phyloP scores from a whole-genome alignment of 2,113 vertebrate species.

The Cephalopholis sonnerati region DNA sequence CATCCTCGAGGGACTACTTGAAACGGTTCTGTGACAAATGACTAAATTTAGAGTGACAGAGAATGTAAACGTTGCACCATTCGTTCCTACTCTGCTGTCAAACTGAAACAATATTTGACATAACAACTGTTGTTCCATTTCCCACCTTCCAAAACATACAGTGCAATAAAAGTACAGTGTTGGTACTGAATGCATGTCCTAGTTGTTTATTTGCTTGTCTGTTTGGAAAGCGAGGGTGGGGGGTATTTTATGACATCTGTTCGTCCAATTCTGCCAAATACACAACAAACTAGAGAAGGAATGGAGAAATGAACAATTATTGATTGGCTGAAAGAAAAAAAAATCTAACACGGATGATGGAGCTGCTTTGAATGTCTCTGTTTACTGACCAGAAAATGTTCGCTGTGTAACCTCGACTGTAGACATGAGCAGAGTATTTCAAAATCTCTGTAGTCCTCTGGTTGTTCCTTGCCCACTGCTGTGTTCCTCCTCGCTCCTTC shows the following conservation, averaged over 20 bases:
- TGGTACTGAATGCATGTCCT: neutral
- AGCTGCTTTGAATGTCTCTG: constrained; percentile 9
- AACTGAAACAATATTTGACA: neutral
- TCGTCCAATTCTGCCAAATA: constrained; percentile 1
- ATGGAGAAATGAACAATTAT: neutral
- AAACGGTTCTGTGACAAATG: neutral
- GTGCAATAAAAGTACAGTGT: neutral
- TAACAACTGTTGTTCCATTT: neutral
- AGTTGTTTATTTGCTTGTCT: neutral
- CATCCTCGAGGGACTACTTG: neutral
- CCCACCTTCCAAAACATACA: neutral
- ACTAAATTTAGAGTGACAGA: neutral
- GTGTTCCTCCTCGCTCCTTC: neutral
- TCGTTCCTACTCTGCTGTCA: neutral
- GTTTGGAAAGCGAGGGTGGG: neutral
- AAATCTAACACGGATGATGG: neutral
- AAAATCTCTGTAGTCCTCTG: neutral
- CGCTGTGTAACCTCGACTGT: neutral
- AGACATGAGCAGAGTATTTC: neutral
- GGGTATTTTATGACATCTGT: constrained; percentile 9
- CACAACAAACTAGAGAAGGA: neutral
- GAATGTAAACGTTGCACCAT: neutral
- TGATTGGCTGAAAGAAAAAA: constrained; percentile 5
- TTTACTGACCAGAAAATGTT: constrained; percentile 15
- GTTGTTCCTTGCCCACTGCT: neutral